These are phyloP conservation scores for Labeo rohita DNA, from an alignment of 2,113 vertebrate species.

Conservation along the genomic window DNA sequence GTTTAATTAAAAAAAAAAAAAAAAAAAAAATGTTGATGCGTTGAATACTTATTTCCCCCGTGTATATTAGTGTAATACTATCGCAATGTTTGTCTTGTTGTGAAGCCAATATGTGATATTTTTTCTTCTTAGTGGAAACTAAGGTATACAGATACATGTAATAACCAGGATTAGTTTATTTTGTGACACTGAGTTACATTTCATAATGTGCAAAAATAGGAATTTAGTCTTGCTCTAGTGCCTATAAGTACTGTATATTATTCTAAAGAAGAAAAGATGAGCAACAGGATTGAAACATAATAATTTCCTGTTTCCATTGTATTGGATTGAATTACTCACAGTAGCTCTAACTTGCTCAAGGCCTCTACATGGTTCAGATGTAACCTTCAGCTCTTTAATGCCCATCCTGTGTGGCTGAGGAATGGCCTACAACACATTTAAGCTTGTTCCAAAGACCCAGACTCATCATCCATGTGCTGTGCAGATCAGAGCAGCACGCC, in stretches of 20 bases:
- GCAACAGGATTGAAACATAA: neutral
- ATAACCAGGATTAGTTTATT: neutral
- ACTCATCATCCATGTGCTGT: slow-evolving; percentile 25
- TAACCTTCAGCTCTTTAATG: slow-evolving; percentile 6
- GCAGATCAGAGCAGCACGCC: slow-evolving; percentile 22
- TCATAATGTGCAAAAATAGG: neutral
- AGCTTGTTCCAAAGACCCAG: slow-evolving; percentile 17
- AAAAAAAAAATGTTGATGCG: too few species aligned
- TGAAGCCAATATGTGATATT: too few species aligned
- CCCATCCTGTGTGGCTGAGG: neutral
- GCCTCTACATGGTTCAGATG: neutral
- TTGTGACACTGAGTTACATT: neutral
- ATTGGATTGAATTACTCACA: neutral
- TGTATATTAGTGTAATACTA: too few species aligned
- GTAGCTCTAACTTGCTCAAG: neutral
- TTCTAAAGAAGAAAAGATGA: neutral
- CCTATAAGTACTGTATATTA: neutral
- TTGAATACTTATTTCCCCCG: too few species aligned
- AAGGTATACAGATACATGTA: neutral
- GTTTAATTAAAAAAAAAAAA: too few species aligned
- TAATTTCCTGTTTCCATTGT: neutral
- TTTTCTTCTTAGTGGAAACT: too few species aligned
- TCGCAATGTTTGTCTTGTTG: too few species aligned
- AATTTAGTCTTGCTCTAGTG: neutral
- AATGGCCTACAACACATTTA: slow-evolving; percentile 26